Evolutionary conservation across 2,113 vertebrate genomes (phyloP).

Genomic region (Pseudorhombus dupliciocellatus): DNA sequence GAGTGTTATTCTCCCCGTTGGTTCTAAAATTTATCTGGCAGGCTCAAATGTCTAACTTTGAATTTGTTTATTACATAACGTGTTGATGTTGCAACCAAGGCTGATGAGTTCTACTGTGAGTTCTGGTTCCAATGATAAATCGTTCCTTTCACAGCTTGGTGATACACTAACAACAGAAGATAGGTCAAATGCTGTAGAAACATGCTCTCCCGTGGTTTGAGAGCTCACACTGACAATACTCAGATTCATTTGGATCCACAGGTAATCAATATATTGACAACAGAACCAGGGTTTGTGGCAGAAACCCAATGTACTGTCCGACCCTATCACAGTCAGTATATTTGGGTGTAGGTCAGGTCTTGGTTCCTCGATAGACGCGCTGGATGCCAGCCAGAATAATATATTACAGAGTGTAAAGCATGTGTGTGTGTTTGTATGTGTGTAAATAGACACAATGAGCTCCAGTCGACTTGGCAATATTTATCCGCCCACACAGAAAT

Average conservation of each 20-base stretch:
- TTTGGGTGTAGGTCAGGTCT: background rate
- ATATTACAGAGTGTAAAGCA: too few species aligned
- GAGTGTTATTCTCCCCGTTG: too few species aligned
- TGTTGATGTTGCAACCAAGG: too few species aligned
- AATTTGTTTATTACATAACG: too few species aligned
- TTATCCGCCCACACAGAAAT: background rate
- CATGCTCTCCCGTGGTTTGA: background rate
- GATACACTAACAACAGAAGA: background rate
- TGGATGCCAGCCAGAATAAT: background rate
- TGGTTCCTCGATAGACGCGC: background rate
- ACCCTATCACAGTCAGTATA: too few species aligned
- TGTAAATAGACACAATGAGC: background rate
- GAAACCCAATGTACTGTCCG: too few species aligned
- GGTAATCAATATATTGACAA: too few species aligned
- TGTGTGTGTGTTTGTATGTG: too few species aligned
- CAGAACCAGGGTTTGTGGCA: too few species aligned
- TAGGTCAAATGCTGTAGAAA: background rate
- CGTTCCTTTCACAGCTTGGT: too few species aligned
- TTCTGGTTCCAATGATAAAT: background rate
- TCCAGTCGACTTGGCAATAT: conserved; percentile 5
- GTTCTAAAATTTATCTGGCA: too few species aligned
- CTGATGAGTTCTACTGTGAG: background rate
- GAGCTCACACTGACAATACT: background rate
- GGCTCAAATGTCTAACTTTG: too few species aligned
- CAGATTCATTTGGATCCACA: background rate